Percentiles rank a stretch among this genome's conserved stretches.
Evolutionary conservation across 2,113 vertebrate genomes (phyloP).

Genomic region (Macquaria ambigua): DNA sequence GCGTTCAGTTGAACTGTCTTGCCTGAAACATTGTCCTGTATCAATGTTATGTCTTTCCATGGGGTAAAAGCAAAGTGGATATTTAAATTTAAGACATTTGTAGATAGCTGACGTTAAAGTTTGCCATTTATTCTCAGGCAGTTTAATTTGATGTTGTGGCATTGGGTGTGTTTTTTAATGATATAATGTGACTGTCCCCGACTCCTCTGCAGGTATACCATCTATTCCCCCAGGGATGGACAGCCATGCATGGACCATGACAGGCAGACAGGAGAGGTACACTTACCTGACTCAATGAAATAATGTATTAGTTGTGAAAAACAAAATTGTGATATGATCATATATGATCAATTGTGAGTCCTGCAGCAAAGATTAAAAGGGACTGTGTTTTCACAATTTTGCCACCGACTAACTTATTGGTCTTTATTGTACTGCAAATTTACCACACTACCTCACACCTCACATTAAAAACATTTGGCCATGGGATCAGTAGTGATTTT

Average conservation of each 20-base stretch:
- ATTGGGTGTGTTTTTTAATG: background rate
- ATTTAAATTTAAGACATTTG: background rate
- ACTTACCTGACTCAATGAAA: background rate
- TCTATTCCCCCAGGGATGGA: conserved; percentile 97
- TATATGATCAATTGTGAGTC: no score
- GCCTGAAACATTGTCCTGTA: background rate
- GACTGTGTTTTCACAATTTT: background rate
- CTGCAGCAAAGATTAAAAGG: background rate
- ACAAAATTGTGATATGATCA: background rate
- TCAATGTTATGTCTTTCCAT: background rate
- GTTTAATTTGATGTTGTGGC: background rate
- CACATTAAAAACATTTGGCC: background rate
- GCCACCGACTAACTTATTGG: background rate
- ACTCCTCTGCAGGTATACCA: conserved; percentile 89
- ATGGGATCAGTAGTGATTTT: background rate
- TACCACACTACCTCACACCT: background rate
- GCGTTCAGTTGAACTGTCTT: background rate
- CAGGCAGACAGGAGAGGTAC: conserved; percentile 97
- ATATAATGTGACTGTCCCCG: background rate
- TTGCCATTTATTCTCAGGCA: background rate
- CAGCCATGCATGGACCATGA: conserved; percentile 99
- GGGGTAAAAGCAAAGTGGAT: background rate
- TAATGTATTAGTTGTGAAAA: background rate
- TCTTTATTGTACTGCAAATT: background rate
- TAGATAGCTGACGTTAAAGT: background rate